A percentile compares a stretch with the other conserved stretches of the same genome.
phyloP scores from a whole-genome alignment of 2,113 vertebrate species.

The Arvicanthis niloticus region DNA sequence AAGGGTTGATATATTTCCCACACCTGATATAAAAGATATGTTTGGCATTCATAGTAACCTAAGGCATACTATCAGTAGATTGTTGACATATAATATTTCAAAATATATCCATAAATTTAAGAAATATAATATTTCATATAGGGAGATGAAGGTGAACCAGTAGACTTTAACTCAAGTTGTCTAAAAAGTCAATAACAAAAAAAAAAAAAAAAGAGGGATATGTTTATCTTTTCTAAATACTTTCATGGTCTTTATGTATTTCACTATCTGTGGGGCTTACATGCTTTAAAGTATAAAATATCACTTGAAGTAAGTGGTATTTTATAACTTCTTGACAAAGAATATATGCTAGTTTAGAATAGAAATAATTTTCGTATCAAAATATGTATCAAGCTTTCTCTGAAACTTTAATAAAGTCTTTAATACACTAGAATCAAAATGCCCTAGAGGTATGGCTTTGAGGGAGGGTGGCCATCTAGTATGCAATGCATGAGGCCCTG shows the following conservation, averaged over 20 bases:
- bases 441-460: not conserved
- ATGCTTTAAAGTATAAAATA: constrained; percentile 18
- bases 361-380: constrained; percentile 52
- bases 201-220: constrained; percentile 29
- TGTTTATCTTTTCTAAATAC: not conserved
- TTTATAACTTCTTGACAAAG: constrained; percentile 31
- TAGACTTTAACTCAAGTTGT: constrained; percentile 13
- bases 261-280: not conserved
- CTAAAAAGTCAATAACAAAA: constrained; percentile 16
- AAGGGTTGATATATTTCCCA: not conserved
- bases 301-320: not conserved
- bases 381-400: constrained; percentile 34
- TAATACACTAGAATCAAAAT: constrained; percentile 28
- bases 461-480: too few species aligned
- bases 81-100: constrained; percentile 2
- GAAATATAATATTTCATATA: constrained; percentile 35
- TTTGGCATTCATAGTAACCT: not conserved
- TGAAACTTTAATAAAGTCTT: constrained; percentile 22
- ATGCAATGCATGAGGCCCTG: not conserved
- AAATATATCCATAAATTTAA: constrained; percentile 65
- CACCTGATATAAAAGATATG: not conserved
- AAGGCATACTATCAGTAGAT: not conserved
- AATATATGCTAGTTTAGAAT: constrained; percentile 4
- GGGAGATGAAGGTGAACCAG: constrained; percentile 17
- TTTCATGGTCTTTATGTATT: constrained; percentile 7